phyloP scores from a whole-genome alignment of 92 coral and sea anemone genomes.

The Parazoanthus atlanticus region DNA sequence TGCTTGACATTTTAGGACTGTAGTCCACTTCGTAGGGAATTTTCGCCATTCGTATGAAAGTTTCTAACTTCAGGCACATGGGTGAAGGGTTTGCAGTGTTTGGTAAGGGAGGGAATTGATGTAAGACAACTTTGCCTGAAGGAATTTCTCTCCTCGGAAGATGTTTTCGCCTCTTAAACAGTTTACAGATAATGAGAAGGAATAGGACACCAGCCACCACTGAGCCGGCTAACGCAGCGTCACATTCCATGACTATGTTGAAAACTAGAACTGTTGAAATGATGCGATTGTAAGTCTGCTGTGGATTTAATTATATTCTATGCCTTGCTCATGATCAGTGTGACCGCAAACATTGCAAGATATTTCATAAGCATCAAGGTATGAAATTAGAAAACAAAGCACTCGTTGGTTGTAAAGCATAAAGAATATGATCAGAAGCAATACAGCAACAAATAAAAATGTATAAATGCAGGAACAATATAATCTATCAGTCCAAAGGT shows the following conservation, averaged over 20 bases:
- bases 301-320: too few species aligned
- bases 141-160: not conserved
- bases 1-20: conserved; percentile 52
- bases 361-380: not conserved
- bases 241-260: not conserved
- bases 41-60: conserved; percentile 65
- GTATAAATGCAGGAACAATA: not conserved
- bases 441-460: not conserved
- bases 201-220: not conserved
- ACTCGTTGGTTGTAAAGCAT: not conserved
- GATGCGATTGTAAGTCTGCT: not conserved
- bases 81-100: conserved; percentile 40
- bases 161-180: not conserved
- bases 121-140: conserved; percentile 34
- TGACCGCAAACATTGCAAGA: not conserved
- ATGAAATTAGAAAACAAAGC: not conserved
- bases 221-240: not conserved
- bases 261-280: not conserved
- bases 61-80: conserved; percentile 61
- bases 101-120: conserved; percentile 33
- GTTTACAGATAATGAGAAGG: not conserved
- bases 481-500: not conserved
- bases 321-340: not conserved
- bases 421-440: too few species aligned
- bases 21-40: conserved; percentile 57